phyloP scores from a whole-genome alignment of 2,888 invertebrate species.

The Heliconius charithonia region DNA sequence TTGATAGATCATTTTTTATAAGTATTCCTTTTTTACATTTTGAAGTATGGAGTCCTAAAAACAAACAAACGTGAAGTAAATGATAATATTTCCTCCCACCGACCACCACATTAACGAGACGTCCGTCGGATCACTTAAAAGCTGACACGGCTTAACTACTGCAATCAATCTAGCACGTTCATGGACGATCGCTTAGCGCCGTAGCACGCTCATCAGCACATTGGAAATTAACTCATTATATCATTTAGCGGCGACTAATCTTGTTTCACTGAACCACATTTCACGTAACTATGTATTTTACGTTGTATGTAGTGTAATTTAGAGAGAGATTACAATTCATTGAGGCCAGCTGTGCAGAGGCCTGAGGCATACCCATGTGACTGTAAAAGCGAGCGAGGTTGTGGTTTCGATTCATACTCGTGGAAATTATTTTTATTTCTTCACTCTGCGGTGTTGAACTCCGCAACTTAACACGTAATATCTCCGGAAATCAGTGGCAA shows the following conservation, averaged over 20 bases:
- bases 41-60: no score
- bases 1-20: no score
- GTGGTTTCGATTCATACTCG: no score
- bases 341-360: background rate
- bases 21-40: no score
- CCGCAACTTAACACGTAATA: no score
- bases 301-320: background rate
- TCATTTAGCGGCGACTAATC: slow-evolving; percentile 1
- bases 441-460: no score
- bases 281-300: background rate
- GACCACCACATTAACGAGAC: background rate
- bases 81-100: no score
- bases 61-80: no score
- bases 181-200: slow-evolving; percentile 1
- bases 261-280: background rate
- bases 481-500: no score
- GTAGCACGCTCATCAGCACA: slow-evolving; percentile 1
- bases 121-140: background rate
- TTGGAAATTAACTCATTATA: slow-evolving; percentile 19
- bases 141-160: slow-evolving; percentile 12
- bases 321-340: background rate
- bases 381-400: no score
- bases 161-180: slow-evolving; percentile 2
- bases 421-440: no score
- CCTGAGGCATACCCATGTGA: no score